Percentiles rank a stretch among this genome's conserved stretches.
These are phyloP conservation scores for Apocheima hispidaria DNA, from an alignment of 2,888 invertebrate genomes.

Conservation along the genomic window DNA sequence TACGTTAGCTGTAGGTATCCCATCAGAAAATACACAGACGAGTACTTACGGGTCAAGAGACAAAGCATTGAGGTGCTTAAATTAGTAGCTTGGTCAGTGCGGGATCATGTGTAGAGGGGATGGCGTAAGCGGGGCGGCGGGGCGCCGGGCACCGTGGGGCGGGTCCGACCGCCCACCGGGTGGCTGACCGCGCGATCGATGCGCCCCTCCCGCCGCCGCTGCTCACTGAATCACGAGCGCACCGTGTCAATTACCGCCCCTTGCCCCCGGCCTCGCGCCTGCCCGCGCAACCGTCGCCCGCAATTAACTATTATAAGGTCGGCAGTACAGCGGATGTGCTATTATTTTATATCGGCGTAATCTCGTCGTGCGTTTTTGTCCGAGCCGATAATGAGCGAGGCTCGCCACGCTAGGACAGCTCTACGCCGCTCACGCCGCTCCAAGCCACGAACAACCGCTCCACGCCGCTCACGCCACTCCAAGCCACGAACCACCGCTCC, in stretches of 20 bases:
- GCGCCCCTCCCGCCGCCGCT: slow-evolving; percentile 40
- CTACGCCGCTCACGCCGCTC: neutral
- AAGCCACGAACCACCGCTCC: no score
- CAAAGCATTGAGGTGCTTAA: neutral
- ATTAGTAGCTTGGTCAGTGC: slow-evolving; percentile 9
- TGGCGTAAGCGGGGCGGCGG: slow-evolving; percentile 33
- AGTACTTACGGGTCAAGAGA: neutral
- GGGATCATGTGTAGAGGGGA: slow-evolving; percentile 24
- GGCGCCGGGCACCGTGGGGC: slow-evolving; percentile 46
- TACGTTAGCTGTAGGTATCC: no score
- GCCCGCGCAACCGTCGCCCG: slow-evolving; percentile 37
- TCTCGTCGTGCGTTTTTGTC: neutral
- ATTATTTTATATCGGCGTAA: slow-evolving; percentile 15
- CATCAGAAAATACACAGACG: no score
- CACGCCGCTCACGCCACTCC: no score
- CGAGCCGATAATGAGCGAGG: neutral
- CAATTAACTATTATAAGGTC: slow-evolving; percentile 38
- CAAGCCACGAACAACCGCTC: no score
- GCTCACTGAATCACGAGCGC: slow-evolving; percentile 35
- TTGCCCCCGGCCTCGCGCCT: slow-evolving; percentile 39
- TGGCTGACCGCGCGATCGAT: slow-evolving; percentile 30
- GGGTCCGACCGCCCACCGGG: slow-evolving; percentile 14
- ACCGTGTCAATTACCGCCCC: slow-evolving; percentile 35
- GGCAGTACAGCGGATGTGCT: slow-evolving; percentile 26
- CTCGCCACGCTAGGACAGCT: neutral